Evolutionary conservation across 2,888 invertebrate genomes (phyloP), one percentile per base, ranked within the genome.

Genomic region (Luperina nickerlii): DNA sequence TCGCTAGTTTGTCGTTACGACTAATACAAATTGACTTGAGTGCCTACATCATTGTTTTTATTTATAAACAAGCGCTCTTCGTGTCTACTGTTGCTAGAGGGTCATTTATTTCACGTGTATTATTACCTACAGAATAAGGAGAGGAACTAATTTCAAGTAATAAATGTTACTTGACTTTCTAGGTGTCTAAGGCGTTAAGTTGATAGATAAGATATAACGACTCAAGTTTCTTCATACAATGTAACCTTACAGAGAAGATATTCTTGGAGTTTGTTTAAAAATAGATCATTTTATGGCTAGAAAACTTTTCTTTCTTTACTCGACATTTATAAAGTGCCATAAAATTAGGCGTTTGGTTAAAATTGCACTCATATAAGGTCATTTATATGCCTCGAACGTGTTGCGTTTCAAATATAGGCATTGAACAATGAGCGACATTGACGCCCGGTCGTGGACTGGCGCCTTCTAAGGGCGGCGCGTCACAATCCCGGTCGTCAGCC

Each of bases 371-470:
- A 38, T 88, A 81, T 86, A 88, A 82, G 84, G 88, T 78, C 83
- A 88, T 89, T 90, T 88, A 90, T 88, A 85, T 87, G 83, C 83
- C 87, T 81, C 79, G 78, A 82, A 82, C 86, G 85, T 90, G 88
- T 92, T 91, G 90, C 89, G 85, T 89, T 92, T 91, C 92, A 92
- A 91, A 93, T 91, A 92, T 90, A 92, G 92, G 90, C 91, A 92
- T 87, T 87, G 90, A 89, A 95, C 95, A 94, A 95, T 94, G 93
- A 94, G 92, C 91, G 92, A 93, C 91, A 92, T 92, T 93, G 95
- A 95, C 92, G 93, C 91, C 90, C 88, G 66, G 88, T 87, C 88
- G 90, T 86, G 89, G 90, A 91, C 90, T 87, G 90, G 88, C 89
- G 88, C 94, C 94, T 92, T 94, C 90, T 95, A 94, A 81, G 93